These are phyloP conservation scores for Euphonia xanthogaster DNA, from an alignment of 2,797 vertebrate genomes.

Conservation along the genomic window DNA sequence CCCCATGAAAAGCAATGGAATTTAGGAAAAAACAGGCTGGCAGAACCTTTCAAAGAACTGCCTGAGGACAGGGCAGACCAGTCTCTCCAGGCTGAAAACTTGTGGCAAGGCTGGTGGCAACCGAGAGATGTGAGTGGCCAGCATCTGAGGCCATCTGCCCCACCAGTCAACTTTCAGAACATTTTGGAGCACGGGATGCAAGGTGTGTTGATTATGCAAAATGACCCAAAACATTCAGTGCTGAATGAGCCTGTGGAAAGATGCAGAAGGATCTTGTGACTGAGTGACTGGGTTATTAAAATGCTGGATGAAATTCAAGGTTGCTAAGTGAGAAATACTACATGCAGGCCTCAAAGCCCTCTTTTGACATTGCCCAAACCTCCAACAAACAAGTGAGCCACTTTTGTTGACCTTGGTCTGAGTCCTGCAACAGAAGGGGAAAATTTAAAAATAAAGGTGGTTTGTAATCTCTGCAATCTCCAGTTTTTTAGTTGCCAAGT, in stretches of 20 bases:
- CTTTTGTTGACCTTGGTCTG: background rate
- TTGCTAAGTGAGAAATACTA: background rate
- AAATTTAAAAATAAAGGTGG: background rate
- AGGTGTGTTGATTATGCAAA: background rate
- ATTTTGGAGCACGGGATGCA: fast-evolving
- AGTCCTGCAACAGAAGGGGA: background rate
- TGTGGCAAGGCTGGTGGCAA: background rate
- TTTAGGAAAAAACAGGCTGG: background rate
- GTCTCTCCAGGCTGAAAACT: background rate
- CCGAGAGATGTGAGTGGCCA: background rate
- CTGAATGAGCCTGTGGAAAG: background rate
- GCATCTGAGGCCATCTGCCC: background rate
- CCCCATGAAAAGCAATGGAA: fast-evolving
- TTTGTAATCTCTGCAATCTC: background rate
- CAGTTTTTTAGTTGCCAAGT: background rate
- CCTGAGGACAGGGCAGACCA: background rate
- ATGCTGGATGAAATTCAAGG: background rate
- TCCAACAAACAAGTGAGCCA: background rate
- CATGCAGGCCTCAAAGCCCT: background rate
- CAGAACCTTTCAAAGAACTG: background rate
- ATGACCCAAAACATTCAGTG: background rate
- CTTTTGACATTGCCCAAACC: background rate
- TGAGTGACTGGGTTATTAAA: background rate
- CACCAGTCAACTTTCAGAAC: background rate
- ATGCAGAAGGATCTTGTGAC: background rate